phyloP scores from a whole-genome alignment of 2,888 invertebrate species.

The Aphodius sticticus region DNA sequence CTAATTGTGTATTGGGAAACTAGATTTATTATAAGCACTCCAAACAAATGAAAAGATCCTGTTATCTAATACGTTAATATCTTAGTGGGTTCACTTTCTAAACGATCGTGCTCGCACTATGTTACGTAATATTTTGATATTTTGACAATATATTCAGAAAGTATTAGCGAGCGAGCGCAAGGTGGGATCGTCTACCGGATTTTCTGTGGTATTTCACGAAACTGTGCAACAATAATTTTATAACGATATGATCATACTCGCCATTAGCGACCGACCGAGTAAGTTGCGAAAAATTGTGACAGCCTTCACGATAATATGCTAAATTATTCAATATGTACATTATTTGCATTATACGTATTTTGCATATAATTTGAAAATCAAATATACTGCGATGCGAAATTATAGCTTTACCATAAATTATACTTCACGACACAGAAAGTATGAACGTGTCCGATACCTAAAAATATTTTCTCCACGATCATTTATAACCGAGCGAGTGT shows the following conservation, averaged over 20 bases:
- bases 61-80: conserved; percentile 4
- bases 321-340: not conserved
- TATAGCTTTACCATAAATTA: not conserved
- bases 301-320: not conserved
- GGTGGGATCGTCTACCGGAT: conserved; percentile 17
- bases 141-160: not conserved
- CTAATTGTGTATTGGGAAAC: too few species aligned
- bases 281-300: not conserved
- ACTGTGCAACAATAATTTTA: not conserved
- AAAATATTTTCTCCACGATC: not conserved
- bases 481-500: not conserved
- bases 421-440: not conserved
- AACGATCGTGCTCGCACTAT: not conserved
- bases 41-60: not conserved
- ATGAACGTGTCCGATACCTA: not conserved
- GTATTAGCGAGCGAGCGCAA: not conserved
- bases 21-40: not conserved
- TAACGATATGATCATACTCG: not conserved
- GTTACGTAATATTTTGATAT: not conserved
- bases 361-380: not conserved
- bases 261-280: not conserved
- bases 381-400: not conserved
- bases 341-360: not conserved
- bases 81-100: not conserved
- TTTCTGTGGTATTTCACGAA: conserved; percentile 24